Base-by-base conservation (phyloP, 2,797 vertebrate genomes). In the Salarias fasciatus region DNA sequence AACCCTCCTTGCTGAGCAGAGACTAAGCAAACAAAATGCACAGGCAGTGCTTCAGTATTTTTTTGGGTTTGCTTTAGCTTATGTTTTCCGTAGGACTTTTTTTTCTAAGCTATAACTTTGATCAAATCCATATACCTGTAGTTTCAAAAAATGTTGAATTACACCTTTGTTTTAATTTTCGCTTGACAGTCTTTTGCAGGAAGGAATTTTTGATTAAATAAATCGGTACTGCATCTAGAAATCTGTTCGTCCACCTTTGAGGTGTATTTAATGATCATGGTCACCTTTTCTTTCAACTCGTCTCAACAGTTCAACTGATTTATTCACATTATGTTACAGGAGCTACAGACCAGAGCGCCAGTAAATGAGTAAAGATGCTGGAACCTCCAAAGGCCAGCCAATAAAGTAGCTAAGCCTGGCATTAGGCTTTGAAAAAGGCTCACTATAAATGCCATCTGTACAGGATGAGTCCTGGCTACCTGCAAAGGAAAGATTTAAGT, bases 361-460 rank as follows among this genome's bases (percentile, higher is more conserved):
- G n/a, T 46, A 71, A 69, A 80, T 62, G 37, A 50, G 18, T 64
- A 57, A 36, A 63, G 54, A 45, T 52, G 29, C 29, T 75, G 55
- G 49, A 80, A 49, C 38, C 44, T 69, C 51, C 5, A 54, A 72
- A 76, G 64, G 60, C 52, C 79, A 81, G 52, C 48, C 42, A 79
- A 51, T 82, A 77, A 78, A 73, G 37, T n/a, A 37, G 50, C 42
- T 42, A 62, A 60, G 49, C 44, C 52, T 59, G 45, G 53, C 40
- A 58, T 61, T 47, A 58, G n/a, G 38, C 11, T 43, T 11, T 11
- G 50, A 54, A 56, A 47, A 41, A 67, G 47, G 24, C 37, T 58
- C n/a, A 2, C 24, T 65, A 8, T 33, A 73, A 69, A 66, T 72
- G 68, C 38, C 77, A 80, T 42, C 12, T 48, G 58, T 53, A 75